Evolutionary conservation across 2,888 invertebrate genomes (phyloP).

Genomic region (Strigamia maritima): DNA sequence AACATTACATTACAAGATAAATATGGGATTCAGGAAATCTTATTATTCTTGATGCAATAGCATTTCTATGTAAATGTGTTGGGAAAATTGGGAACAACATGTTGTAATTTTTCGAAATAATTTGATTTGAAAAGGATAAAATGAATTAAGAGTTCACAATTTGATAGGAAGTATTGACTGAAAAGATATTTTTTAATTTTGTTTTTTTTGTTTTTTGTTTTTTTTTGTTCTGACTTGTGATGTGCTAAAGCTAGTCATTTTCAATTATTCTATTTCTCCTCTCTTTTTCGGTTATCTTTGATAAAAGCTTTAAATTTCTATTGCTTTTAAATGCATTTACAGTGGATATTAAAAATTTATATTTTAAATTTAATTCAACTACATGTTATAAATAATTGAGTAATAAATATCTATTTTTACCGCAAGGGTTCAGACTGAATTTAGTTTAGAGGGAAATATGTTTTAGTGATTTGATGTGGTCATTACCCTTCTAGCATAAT

Average conservation of each 20-base stretch:
- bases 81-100: too few relatives aligned
- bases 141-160: too few relatives aligned
- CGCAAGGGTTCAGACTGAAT: neutral
- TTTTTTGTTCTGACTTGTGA: too few relatives aligned
- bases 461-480: constrained; percentile 16
- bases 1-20: neutral
- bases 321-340: neutral
- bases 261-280: too few relatives aligned
- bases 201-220: too few relatives aligned
- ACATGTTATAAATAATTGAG: neutral
- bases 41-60: neutral
- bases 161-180: too few relatives aligned
- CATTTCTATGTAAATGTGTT: neutral
- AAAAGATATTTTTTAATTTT: too few relatives aligned
- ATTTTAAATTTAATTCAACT: neutral
- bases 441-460: neutral
- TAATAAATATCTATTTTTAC: neutral
- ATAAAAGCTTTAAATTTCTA: neutral
- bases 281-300: too few relatives aligned
- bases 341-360: neutral
- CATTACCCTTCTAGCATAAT: neutral
- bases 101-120: too few relatives aligned
- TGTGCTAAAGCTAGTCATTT: too few relatives aligned
- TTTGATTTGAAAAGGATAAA: too few relatives aligned
- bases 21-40: too few relatives aligned